phyloP scores from a whole-genome alignment of 2,888 invertebrate genomes.

The Hipparchia semele region DNA sequence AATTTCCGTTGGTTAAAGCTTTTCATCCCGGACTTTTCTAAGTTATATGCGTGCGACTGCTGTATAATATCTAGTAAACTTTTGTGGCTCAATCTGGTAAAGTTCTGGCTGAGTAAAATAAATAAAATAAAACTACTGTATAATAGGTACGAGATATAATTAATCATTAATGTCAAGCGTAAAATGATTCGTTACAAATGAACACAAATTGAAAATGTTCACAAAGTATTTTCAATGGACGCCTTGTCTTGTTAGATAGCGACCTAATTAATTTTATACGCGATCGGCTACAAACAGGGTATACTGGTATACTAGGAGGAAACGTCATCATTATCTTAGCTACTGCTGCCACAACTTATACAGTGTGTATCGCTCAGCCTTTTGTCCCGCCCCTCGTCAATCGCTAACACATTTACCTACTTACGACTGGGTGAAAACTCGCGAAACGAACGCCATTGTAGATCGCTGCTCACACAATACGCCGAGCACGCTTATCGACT shows the following conservation, averaged over 20 bases:
- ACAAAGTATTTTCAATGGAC: slow-evolving; percentile 7
- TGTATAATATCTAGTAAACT: too few relatives aligned
- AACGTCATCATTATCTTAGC: slow-evolving; percentile 70
- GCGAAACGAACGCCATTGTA: slow-evolving; percentile 76
- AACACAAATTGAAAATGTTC: background rate
- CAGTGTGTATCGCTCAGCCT: slow-evolving; percentile 47
- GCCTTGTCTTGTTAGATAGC: slow-evolving; percentile 2
- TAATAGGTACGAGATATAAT: background rate
- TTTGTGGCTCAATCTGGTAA: too few relatives aligned
- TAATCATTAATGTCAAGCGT: background rate
- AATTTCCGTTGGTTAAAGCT: background rate
- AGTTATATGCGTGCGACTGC: too few relatives aligned
- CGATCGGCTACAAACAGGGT: slow-evolving; percentile 43
- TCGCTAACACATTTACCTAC: slow-evolving; percentile 81
- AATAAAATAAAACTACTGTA: too few relatives aligned
- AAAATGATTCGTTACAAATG: background rate
- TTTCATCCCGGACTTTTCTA: too few relatives aligned
- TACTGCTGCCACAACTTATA: slow-evolving; percentile 57
- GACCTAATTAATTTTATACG: slow-evolving; percentile 52
- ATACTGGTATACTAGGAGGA: slow-evolving; percentile 53
- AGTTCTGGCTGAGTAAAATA: too few relatives aligned
- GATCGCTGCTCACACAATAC: slow-evolving; percentile 57
- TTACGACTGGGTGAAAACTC: slow-evolving; percentile 78
- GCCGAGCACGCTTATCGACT: slow-evolving; percentile 72
- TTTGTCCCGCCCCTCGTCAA: slow-evolving; percentile 68